Evolutionary conservation across 2,888 invertebrate genomes (phyloP).

Genomic region (Calameuta filiformis): DNA sequence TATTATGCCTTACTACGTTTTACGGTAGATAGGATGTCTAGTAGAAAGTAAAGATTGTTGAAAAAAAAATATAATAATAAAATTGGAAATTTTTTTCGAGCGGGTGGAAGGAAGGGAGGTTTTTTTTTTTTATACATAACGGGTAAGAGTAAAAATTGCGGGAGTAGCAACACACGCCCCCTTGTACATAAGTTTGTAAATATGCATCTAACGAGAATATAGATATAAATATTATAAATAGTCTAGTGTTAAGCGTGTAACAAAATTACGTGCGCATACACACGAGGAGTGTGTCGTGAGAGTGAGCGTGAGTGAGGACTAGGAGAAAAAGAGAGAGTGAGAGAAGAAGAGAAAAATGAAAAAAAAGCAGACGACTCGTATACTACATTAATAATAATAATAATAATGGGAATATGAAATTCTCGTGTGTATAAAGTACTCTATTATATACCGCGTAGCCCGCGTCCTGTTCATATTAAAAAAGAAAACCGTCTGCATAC

Average conservation of each 20-base stretch:
- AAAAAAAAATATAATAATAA: background rate
- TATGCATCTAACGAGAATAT: conserved; percentile 52
- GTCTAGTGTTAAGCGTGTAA: background rate
- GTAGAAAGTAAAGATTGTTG: background rate
- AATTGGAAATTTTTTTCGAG: background rate
- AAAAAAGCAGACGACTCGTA: background rate
- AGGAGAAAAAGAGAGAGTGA: conserved; percentile 15
- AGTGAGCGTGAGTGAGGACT: background rate
- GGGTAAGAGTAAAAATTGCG: conserved; percentile 9
- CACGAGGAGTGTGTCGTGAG: background rate
- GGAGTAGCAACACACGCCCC: background rate
- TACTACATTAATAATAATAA: background rate
- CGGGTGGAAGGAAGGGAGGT: background rate
- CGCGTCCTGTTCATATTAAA: conserved; percentile 42
- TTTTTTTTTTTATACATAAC: background rate
- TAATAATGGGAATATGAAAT: background rate
- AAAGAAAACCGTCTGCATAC: conserved; percentile 17
- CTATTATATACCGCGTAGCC: conserved; percentile 12
- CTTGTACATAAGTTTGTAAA: conserved; percentile 49
- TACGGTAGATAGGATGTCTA: background rate
- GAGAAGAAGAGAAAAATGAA: conserved; percentile 6
- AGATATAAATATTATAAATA: conserved; percentile 16
- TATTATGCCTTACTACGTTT: conserved; percentile 5
- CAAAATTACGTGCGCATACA: background rate
- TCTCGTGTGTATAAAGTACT: background rate